A percentile compares a stretch with the other conserved stretches of the same genome.
Conservation (phyloP, 1,140 invertebrate species). For the Ctenoplectra terminalis region DNA sequence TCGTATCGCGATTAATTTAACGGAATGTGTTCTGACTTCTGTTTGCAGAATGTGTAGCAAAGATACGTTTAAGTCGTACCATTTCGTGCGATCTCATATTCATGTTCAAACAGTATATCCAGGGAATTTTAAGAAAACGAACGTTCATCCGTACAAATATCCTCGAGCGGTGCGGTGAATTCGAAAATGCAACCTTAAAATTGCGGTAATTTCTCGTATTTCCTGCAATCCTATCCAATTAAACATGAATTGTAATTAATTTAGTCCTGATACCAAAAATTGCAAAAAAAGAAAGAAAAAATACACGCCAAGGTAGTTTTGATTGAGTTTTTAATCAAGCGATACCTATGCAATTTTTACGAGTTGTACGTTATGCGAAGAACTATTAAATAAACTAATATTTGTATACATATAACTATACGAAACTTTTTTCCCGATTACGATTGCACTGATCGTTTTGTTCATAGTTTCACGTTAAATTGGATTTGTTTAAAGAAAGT, state of each 20-base stretch:
- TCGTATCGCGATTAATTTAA: conserved; percentile 14
- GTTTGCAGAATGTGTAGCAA: conserved; percentile 62
- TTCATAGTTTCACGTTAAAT: conserved; percentile 6
- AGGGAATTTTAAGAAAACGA: conserved; percentile 58
- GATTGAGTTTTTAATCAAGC: no score
- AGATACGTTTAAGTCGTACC: conserved; percentile 69
- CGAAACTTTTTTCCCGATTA: no score
- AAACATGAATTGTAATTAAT: conserved; percentile 10
- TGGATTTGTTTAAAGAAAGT: not conserved
- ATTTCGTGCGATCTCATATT: conserved; percentile 70
- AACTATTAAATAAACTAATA: no score
- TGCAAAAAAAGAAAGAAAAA: no score
- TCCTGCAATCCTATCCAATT: not conserved
- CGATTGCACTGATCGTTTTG: not conserved
- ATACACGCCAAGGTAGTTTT: no score
- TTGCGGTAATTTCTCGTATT: not conserved
- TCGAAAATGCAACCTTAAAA: not conserved
- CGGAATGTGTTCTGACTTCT: conserved; percentile 27
- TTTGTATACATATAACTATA: no score
- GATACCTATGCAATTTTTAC: no score
- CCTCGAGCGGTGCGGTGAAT: not conserved
- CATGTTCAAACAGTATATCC: conserved; percentile 73
- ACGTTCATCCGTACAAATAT: conserved; percentile 22
- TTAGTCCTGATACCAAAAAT: no score
- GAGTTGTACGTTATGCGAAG: no score